phyloP scores from a whole-genome alignment of 2,113 vertebrate genomes.

The Dasyornis broadbenti region DNA sequence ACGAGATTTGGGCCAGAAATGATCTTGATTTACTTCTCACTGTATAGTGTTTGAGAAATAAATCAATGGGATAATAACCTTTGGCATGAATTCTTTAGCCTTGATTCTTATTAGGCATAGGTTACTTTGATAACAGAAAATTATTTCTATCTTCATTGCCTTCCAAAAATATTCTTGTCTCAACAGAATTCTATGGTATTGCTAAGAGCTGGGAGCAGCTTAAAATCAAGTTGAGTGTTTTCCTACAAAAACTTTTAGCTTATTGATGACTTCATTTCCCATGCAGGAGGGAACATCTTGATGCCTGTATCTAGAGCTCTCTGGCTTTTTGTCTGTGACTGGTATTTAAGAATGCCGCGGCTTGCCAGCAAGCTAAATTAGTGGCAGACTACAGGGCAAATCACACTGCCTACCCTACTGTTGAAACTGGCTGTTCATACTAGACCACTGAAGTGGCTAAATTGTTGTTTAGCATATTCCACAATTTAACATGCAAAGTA shows the following conservation, averaged over 20 bases:
- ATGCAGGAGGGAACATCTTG: not conserved
- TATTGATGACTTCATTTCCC: not conserved
- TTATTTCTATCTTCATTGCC: not conserved
- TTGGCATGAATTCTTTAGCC: not conserved
- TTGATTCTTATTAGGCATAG: not conserved
- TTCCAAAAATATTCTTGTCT: not conserved
- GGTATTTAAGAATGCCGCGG: not conserved
- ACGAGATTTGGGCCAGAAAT: not conserved
- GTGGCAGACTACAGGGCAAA: not conserved
- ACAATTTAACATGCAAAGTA: slow-evolving; percentile 20
- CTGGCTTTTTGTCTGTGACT: not conserved
- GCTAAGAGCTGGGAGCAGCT: not conserved
- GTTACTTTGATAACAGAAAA: not conserved
- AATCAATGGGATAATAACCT: not conserved
- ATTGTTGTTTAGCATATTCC: not conserved
- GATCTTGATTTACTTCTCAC: not conserved
- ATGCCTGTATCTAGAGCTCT: not conserved
- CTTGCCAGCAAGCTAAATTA: not conserved
- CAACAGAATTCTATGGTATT: not conserved
- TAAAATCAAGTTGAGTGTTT: not conserved
- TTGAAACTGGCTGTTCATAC: not conserved
- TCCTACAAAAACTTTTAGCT: not conserved
- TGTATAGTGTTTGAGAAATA: not conserved
- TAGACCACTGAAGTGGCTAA: not conserved
- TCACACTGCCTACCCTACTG: not conserved